Conservation (phyloP, 64 coral and sea anemone species). For the Platygyra sinensis region DNA sequence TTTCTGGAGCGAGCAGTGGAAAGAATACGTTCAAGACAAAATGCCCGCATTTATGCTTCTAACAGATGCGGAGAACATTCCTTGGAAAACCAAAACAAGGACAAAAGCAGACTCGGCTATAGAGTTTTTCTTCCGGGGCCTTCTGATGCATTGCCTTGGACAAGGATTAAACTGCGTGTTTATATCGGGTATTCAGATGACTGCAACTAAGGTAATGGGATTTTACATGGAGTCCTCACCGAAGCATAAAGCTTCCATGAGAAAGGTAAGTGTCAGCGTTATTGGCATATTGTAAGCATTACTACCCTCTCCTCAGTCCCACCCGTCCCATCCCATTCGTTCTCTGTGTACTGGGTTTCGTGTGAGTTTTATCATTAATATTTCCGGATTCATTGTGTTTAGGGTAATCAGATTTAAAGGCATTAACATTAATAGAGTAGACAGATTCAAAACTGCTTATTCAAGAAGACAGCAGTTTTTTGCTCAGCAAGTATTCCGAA, state of each 20-base stretch:
- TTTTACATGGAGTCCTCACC: constrained; percentile 16
- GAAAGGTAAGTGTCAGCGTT: not conserved
- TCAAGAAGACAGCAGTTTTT: no score
- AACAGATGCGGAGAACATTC: constrained; percentile 31
- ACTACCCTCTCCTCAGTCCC: no score
- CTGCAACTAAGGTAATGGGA: constrained; percentile 40
- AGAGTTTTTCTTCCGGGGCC: constrained; percentile 38
- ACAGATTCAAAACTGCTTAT: no score
- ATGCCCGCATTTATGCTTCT: constrained; percentile 55
- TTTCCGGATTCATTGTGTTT: no score
- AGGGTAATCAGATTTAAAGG: no score
- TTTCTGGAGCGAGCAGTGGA: constrained; percentile 56
- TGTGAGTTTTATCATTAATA: no score
- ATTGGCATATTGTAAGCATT: not conserved
- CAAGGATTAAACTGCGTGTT: constrained; percentile 71
- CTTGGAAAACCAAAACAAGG: not conserved
- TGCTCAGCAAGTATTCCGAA: no score
- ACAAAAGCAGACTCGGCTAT: no score
- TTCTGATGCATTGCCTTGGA: constrained; percentile 24
- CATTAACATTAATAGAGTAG: no score
- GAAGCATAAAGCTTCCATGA: not conserved
- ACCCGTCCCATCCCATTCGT: no score
- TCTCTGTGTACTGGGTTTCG: no score
- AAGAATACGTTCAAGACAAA: constrained; percentile 23
- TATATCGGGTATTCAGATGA: constrained; percentile 60